Evolutionary conservation across 23 tunicate genomes (phyloP), one percentile per base, ranked within the genome.

Genomic region (Pegea sp.): DNA sequence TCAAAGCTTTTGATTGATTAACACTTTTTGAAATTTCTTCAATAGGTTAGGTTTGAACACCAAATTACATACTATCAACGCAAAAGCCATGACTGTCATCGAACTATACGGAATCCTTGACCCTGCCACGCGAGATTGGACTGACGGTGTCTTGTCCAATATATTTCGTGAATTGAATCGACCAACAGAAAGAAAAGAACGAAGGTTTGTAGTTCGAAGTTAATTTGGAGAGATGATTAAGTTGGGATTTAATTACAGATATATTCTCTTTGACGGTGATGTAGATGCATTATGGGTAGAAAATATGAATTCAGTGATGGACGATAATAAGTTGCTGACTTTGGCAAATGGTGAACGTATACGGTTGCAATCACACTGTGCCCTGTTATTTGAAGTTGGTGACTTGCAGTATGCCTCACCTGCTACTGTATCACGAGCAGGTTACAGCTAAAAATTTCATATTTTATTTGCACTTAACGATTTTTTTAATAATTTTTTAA

Each of bases 241-340:
- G 11, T 38, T 8, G 16, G 16, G 11, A 38, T 38, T 11, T 8
- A 11, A 11, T 51, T 50, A 0, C 70, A 76, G 98, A 44, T 89
- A 89, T 64, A 76, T 89, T 26, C 49, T 91, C 23, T 91, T 91
- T 28, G 99, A 91, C 50, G 69, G 86, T 26, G 93, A 78, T 38
- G 99, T 91, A 2, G 99, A 91, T 33, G 99, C 99, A 24, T 54
- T 91, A 60, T 91, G 99, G 99, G 81, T 91, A 33, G 99, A 91
- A 61, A 91, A 91, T 70, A 91, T 91, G 99, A 91, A 91, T 50
- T 72, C 92, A 4, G 99, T 91, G 49, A 78, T 91, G 92, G 99
- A 91, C 65, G 99, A 91, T 70, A 91, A 91, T 53, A 91, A 63
- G 53, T 61, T 78, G n/a, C 57, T 91, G 38, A 78, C 93, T n/a